Conservation (phyloP, 2,888 invertebrate species). For the Monochamus alternatus region DNA sequence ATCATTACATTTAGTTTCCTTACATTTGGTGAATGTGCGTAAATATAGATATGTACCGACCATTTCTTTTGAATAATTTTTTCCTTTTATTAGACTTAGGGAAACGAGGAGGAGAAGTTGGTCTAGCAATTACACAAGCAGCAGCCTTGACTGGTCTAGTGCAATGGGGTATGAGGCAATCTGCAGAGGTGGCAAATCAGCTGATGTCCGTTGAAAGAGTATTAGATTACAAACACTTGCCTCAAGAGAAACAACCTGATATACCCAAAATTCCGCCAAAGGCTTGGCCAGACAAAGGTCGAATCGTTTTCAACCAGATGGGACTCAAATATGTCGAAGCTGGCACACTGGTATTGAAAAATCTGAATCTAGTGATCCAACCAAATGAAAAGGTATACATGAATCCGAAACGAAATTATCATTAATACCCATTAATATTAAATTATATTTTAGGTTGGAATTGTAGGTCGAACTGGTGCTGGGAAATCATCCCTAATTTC, state of each 20-base stretch:
- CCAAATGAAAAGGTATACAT: slow-evolving; percentile 78
- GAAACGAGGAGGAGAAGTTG: slow-evolving; percentile 75
- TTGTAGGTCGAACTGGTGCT: slow-evolving; percentile 89
- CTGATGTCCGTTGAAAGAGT: slow-evolving; percentile 89
- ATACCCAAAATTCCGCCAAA: slow-evolving; percentile 72
- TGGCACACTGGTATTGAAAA: slow-evolving; percentile 80
- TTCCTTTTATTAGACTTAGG: slow-evolving; percentile 52
- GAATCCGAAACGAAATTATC: too few relatives aligned
- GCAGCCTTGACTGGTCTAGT: slow-evolving; percentile 76
- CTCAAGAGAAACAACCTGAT: slow-evolving; percentile 74
- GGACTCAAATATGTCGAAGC: slow-evolving; percentile 79
- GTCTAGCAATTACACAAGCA: slow-evolving; percentile 79
- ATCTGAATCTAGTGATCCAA: slow-evolving; percentile 80
- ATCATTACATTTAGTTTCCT: slow-evolving; percentile 80
- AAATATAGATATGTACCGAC: slow-evolving; percentile 15
- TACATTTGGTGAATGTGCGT: slow-evolving; percentile 68
- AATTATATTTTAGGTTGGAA: slow-evolving; percentile 77
- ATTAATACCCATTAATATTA: slow-evolving; percentile 53
- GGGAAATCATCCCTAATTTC: slow-evolving; percentile 87
- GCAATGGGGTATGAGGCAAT: slow-evolving; percentile 88
- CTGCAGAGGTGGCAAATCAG: slow-evolving; percentile 86
- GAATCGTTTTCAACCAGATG: slow-evolving; percentile 76
- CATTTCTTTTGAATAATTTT: not conserved
- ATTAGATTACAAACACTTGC: slow-evolving; percentile 84
- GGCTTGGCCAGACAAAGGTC: slow-evolving; percentile 80